These are phyloP conservation scores for Campopleginae sp. DNA, from an alignment of 2,888 invertebrate genomes.

Conservation along the genomic window DNA sequence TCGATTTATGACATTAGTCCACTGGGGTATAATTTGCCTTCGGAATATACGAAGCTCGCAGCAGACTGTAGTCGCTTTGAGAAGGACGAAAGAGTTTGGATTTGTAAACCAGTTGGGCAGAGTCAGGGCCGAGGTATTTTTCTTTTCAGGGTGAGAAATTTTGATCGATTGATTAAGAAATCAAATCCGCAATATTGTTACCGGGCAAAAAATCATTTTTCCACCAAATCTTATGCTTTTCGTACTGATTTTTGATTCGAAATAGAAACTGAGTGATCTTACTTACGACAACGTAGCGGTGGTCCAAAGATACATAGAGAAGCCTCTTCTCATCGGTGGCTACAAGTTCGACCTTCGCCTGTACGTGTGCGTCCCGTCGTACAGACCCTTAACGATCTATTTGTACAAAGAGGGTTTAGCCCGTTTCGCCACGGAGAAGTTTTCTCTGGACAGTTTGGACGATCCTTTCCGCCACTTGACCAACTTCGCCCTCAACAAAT, in stretches of 20 bases:
- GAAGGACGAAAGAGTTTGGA: slow-evolving; percentile 88
- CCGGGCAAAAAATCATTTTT: not conserved
- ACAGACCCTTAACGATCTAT: slow-evolving; percentile 94
- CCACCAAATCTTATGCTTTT: slow-evolving; percentile 15
- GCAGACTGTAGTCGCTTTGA: slow-evolving; percentile 89
- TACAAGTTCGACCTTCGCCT: slow-evolving; percentile 97
- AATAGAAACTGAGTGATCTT: slow-evolving; percentile 90
- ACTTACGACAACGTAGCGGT: slow-evolving; percentile 92
- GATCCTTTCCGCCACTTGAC: slow-evolving; percentile 95
- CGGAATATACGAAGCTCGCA: slow-evolving; percentile 93
- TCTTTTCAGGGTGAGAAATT: slow-evolving; percentile 88
- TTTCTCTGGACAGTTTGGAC: slow-evolving; percentile 92
- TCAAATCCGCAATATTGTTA: not conserved
- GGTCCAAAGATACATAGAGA: slow-evolving; percentile 92
- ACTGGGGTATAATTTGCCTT: slow-evolving; percentile 91
- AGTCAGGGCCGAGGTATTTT: slow-evolving; percentile 94
- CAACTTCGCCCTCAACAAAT: slow-evolving; percentile 96
- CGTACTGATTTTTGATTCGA: not conserved
- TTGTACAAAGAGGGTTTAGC: slow-evolving; percentile 95
- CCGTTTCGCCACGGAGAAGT: slow-evolving; percentile 93
- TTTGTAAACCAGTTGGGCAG: slow-evolving; percentile 94
- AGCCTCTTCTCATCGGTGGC: slow-evolving; percentile 92
- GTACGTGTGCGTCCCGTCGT: slow-evolving; percentile 95
- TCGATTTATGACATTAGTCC: slow-evolving; percentile 94
- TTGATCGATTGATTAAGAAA: not conserved